phyloP scores from a whole-genome alignment of 2,113 vertebrate species.

The Pyrgilauda ruficollis region DNA sequence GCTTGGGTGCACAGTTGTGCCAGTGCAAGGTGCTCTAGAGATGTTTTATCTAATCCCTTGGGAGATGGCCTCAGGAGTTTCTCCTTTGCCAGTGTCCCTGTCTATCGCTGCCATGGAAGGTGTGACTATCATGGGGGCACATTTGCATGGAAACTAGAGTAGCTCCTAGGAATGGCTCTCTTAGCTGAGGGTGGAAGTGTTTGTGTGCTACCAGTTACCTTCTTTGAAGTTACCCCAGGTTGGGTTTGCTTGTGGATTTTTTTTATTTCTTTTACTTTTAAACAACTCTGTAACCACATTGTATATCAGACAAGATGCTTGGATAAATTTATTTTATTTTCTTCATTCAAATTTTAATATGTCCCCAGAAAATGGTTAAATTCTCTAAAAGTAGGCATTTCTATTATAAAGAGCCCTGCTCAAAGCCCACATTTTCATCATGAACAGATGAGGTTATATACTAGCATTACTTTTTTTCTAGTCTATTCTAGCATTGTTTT shows the following conservation, averaged over 20 bases:
- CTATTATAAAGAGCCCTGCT: neutral
- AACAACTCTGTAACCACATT: neutral
- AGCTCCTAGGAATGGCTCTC: neutral
- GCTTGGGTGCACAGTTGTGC: neutral
- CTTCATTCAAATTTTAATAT: neutral
- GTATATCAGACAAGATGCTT: neutral
- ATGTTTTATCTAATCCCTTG: neutral
- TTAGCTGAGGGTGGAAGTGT: neutral
- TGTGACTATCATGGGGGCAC: neutral
- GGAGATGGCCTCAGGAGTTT: neutral
- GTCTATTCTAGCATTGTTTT: neutral
- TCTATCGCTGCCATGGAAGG: neutral
- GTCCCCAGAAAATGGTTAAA: neutral
- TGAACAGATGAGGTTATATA: neutral
- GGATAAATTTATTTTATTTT: neutral
- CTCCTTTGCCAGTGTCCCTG: neutral
- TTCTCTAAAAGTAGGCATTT: neutral
- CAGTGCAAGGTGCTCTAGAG: neutral
- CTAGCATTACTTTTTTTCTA: neutral
- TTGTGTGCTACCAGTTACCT: neutral
- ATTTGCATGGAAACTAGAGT: neutral
- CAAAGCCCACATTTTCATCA: neutral
- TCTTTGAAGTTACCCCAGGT: neutral
- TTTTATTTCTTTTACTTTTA: neutral
- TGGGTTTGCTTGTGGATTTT: neutral